These are phyloP conservation scores for Euwallacea similis DNA, from an alignment of 1,140 invertebrate genomes.

Conservation along the genomic window DNA sequence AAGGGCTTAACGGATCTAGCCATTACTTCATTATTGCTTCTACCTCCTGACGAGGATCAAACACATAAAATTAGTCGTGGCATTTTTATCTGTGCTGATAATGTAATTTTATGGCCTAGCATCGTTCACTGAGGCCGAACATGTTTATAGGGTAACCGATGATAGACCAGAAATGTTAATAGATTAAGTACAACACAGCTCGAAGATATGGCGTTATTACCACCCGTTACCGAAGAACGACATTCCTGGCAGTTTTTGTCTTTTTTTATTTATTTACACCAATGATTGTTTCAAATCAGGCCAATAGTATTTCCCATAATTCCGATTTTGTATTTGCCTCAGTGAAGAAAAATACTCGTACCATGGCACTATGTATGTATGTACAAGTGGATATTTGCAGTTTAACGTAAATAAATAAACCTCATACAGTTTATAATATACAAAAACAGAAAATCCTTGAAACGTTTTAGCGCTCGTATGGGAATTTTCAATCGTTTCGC, in stretches of 20 bases:
- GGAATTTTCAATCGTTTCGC: constrained; percentile 29
- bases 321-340: too few relatives aligned
- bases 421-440: constrained; percentile 13
- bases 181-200: constrained; percentile 12
- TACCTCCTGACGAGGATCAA: constrained; percentile 1
- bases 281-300: too few relatives aligned
- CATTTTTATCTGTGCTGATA: constrained; percentile 15
- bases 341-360: too few relatives aligned
- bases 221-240: constrained; percentile 15
- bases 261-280: not conserved
- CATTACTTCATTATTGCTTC: too few relatives aligned
- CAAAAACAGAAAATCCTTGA: constrained; percentile 34
- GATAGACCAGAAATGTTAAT: constrained; percentile 27
- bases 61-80: constrained; percentile 12
- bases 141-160: constrained; percentile 10
- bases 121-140: constrained; percentile 2
- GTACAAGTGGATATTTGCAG: not conserved
- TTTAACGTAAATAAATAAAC: constrained; percentile 30
- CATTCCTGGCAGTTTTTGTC: constrained; percentile 11
- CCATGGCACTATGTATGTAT: too few relatives aligned
- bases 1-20: too few relatives aligned
- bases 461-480: constrained; percentile 32
- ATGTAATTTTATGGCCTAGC: constrained; percentile 19
- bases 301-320: too few relatives aligned
- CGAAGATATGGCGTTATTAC: constrained; percentile 1